A percentile compares a stretch with the other conserved stretches of the same genome.
These are phyloP conservation scores for Tenthredo livida DNA, from an alignment of 2,888 invertebrate genomes.

Conservation along the genomic window DNA sequence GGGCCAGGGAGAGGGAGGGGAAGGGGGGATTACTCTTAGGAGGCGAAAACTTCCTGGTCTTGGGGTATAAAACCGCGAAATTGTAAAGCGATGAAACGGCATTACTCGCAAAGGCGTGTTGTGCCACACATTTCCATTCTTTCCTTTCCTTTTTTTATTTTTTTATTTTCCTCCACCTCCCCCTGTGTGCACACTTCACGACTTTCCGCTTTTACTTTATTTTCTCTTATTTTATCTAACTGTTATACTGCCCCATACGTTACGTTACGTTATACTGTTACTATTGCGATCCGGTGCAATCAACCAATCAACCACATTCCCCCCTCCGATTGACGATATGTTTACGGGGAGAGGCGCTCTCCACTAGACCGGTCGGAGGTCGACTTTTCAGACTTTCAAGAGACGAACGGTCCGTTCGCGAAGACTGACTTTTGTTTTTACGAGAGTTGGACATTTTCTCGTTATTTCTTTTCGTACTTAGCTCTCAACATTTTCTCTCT, in stretches of 20 bases:
- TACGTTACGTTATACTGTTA: constrained; percentile 35
- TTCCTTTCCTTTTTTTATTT: not conserved
- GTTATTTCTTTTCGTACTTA: not conserved
- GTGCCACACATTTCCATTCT: constrained; percentile 23
- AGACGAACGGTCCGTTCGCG: constrained; percentile 36
- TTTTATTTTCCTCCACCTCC: not conserved
- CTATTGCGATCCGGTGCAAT: constrained; percentile 36
- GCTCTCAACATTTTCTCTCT: not conserved
- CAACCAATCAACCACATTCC: constrained; percentile 42
- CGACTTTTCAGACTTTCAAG: constrained; percentile 44
- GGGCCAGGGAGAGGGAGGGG: too few relatives aligned
- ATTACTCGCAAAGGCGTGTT: constrained; percentile 23
- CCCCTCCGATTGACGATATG: constrained; percentile 17
- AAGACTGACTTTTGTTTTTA: constrained; percentile 20
- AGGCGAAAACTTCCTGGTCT: constrained; percentile 32
- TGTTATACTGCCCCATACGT: not conserved
- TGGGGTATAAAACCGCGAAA: not conserved
- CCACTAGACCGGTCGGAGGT: constrained; percentile 38
- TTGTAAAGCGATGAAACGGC: constrained; percentile 27
- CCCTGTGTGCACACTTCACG: not conserved
- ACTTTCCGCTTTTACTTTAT: constrained; percentile 38
- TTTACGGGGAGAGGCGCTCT: constrained; percentile 14
- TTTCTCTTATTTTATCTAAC: constrained; percentile 60
- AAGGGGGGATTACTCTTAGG: not conserved
- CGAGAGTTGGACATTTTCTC: constrained; percentile 11